Conservation (phyloP, 2,888 invertebrate genomes). For the Acronicta leporina region DNA sequence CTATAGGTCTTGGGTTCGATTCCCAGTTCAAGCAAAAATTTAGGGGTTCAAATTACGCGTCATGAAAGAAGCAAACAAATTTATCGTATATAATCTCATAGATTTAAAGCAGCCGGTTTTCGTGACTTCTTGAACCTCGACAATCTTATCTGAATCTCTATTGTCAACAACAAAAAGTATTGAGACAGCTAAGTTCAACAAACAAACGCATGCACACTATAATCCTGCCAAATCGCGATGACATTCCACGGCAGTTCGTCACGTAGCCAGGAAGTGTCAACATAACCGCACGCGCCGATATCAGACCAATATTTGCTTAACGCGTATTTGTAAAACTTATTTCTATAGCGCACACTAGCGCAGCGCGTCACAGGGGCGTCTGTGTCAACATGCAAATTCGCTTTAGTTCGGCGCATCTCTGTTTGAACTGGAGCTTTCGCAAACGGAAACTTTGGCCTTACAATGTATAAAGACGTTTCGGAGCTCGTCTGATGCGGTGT, state of each 20-base stretch:
- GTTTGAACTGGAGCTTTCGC: constrained; percentile 72
- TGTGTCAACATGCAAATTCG: constrained; percentile 78
- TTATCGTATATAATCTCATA: no score
- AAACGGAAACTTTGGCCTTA: constrained; percentile 74
- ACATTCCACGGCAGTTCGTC: constrained; percentile 28
- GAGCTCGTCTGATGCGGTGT: constrained; percentile 66
- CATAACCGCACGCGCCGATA: constrained; percentile 57
- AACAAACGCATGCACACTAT: constrained; percentile 41
- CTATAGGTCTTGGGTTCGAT: no score
- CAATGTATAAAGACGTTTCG: constrained; percentile 72
- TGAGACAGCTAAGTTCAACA: constrained; percentile 29
- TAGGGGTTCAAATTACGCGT: no score
- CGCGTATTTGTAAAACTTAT: constrained; percentile 71
- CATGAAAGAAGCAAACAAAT: constrained; percentile 6
- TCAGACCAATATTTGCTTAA: constrained; percentile 64
- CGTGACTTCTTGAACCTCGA: no score
- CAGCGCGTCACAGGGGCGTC: constrained; percentile 48
- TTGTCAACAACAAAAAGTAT: constrained; percentile 47
- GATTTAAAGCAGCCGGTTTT: neutral
- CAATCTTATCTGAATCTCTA: constrained; percentile 34
- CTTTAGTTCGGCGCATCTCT: constrained; percentile 75
- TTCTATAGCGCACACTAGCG: constrained; percentile 59
- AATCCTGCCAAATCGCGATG: constrained; percentile 39
- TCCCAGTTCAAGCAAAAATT: no score
- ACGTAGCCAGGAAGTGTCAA: constrained; percentile 41